Base-by-base conservation (phyloP, 2,888 invertebrate species). In the Oxycera nigricornis region DNA sequence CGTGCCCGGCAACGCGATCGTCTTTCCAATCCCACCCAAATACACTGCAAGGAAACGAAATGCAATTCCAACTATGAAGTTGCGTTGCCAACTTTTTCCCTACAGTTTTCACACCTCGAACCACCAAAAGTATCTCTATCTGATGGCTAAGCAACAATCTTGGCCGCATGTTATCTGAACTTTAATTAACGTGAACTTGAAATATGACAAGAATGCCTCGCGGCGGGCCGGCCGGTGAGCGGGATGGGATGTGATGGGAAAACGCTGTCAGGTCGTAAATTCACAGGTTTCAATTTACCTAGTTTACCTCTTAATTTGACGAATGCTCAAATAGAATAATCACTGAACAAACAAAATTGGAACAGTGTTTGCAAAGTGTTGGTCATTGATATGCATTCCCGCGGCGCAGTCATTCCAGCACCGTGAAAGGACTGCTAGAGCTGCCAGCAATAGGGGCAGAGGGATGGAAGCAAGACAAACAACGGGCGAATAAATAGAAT, bases 231-330 rank as follows among this genome's bases (percentile, higher is more conserved):
- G 55, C 46, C n/a, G 17, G 46, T 46, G 46, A 46, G 6, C 11
- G 55, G 6, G 22, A 55, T 14, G 55, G 9, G 0, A 55, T 9
- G 24, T 11, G 55, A 41, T 65, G 65, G 41, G 65, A 65, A 61
- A 65, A 2, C 46, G 68, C 46, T 46, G 9, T 68, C 17, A 11
- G 68, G 20, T 28, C 28, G 24, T 50, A 28, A 68, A 55, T 70
- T 55, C 35, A 55, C 70, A 41, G 11, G 55, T 65, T 65, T 65
- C 65, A 39, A 65, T 65, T 65, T 41, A 41, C 39, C 20, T 31
- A 70, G 55, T 55, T 31, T 55, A 70, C 70, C 70, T 31, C 52
- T 70, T 70, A 70, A 70, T 70, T 70, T 70, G 52, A 35, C 55
- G 55, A 55, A 17, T 31, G 20, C 22, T 31, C 70, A 70, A 70